These are phyloP conservation scores for Drosophila putrida DNA, from an alignment of 2,888 invertebrate species.

Conservation along the genomic window DNA sequence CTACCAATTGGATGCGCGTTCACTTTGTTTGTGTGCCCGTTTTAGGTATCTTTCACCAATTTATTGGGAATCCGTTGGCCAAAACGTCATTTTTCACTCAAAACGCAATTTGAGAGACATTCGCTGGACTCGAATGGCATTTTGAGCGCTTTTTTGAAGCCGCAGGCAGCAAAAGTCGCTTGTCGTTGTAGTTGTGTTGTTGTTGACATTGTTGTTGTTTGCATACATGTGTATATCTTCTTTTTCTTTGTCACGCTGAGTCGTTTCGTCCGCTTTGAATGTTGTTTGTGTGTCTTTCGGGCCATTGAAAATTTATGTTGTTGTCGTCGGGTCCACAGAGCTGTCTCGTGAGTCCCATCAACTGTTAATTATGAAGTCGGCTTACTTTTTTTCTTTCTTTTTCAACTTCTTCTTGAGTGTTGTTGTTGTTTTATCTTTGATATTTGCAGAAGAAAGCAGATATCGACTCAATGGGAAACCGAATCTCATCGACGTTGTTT, in stretches of 20 bases:
- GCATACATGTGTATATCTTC: conserved; percentile 42
- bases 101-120: conserved; percentile 78
- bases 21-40: conserved; percentile 66
- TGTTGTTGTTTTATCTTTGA: conserved; percentile 44
- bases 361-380: conserved; percentile 66
- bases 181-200: conserved; percentile 18
- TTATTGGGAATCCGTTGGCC: conserved; percentile 77
- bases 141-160: conserved; percentile 61
- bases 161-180: conserved; percentile 17
- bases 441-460: conserved; percentile 65
- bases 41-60: conserved; percentile 79
- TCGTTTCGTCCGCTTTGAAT: conserved; percentile 30
- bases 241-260: conserved; percentile 33
- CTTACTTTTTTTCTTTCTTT: conserved; percentile 20
- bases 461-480: conserved; percentile 25
- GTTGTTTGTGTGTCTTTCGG: conserved; percentile 33
- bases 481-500: conserved; percentile 26
- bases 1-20: conserved; percentile 66
- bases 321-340: conserved; percentile 33
- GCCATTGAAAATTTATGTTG: conserved; percentile 53
- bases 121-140: conserved; percentile 60
- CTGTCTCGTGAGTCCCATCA: conserved; percentile 53
- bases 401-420: neutral
- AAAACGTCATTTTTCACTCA: conserved; percentile 75
- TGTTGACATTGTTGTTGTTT: conserved; percentile 36